Percentiles rank a stretch among this genome's conserved stretches.
Evolutionary conservation across 2,888 invertebrate species (phyloP).

Genomic region (Nomada ferruginata): DNA sequence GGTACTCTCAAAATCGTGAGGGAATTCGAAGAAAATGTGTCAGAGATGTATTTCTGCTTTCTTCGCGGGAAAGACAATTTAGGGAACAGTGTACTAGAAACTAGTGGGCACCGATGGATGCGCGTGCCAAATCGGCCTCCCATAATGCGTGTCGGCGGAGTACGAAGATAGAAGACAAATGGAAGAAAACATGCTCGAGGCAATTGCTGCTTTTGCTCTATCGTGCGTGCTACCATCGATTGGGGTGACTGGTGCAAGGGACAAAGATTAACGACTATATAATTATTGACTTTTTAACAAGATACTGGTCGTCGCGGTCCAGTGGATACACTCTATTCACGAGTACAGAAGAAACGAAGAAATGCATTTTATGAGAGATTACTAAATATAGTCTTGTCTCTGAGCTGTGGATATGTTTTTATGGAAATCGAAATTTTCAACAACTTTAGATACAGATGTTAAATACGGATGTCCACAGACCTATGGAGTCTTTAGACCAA

Average conservation of each 20-base stretch:
- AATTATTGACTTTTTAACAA: neutral
- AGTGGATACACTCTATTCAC: neutral
- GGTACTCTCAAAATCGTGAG: neutral
- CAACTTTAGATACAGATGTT: too few relatives aligned
- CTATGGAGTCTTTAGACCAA: constrained; percentile 40
- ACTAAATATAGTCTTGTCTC: too few relatives aligned
- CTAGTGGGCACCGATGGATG: neutral
- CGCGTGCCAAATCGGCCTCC: constrained; percentile 21
- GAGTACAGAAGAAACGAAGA: neutral
- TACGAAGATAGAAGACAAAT: constrained; percentile 52
- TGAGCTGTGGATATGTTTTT: too few relatives aligned
- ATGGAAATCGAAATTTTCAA: too few relatives aligned
- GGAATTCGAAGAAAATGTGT: neutral
- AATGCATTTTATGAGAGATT: neutral
- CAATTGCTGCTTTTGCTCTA: constrained; percentile 27
- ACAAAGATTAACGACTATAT: constrained; percentile 12
- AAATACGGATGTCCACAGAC: neutral
- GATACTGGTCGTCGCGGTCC: neutral
- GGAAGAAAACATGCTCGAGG: constrained; percentile 29
- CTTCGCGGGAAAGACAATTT: constrained; percentile 4
- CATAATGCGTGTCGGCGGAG: constrained; percentile 32
- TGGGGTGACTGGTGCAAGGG: constrained; percentile 3
- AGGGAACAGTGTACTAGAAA: constrained; percentile 25
- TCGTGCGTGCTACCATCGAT: constrained; percentile 31
- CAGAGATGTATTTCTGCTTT: neutral